Evolutionary conservation across 2,113 vertebrate genomes (phyloP).

Genomic region (Microtus richardsoni): DNA sequence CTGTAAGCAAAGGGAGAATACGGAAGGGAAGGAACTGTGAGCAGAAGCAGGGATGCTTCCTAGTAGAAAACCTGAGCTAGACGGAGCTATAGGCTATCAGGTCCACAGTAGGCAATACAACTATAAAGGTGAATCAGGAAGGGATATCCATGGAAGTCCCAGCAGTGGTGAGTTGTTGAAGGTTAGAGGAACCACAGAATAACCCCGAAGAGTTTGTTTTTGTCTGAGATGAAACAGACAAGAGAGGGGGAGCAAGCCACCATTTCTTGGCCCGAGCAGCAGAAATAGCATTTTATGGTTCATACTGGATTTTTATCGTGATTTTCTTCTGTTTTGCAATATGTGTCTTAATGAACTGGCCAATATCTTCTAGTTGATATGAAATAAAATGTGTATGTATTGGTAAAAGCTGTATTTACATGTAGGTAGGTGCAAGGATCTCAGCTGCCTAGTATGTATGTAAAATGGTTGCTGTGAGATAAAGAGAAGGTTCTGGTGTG

Average conservation of each 20-base stretch:
- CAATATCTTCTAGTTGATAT: not conserved
- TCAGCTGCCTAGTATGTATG: not conserved
- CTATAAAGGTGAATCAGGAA: not conserved
- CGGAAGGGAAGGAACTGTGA: not conserved
- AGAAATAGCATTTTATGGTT: not conserved
- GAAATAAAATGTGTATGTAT: not conserved
- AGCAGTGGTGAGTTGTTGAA: not conserved
- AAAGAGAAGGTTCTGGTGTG: not conserved
- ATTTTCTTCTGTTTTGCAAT: conserved; percentile 27
- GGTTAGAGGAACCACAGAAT: no score
- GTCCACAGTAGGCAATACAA: not conserved
- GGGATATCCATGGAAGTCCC: not conserved
- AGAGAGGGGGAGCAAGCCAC: not conserved
- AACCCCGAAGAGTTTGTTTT: not conserved
- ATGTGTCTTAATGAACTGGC: not conserved
- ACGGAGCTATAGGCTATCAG: not conserved
- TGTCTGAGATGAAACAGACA: not conserved
- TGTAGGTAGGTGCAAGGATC: not conserved
- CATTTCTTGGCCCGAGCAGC: not conserved
- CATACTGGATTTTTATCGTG: not conserved
- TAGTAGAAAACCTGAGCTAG: not conserved
- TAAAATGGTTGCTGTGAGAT: not conserved
- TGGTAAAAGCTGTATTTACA: not conserved
- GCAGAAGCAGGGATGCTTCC: not conserved
- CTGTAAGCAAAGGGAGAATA: not conserved